Evolutionary conservation across 2,888 invertebrate genomes (phyloP), one percentile per base, ranked within the genome.

Genomic region (Xestia xanthographa): DNA sequence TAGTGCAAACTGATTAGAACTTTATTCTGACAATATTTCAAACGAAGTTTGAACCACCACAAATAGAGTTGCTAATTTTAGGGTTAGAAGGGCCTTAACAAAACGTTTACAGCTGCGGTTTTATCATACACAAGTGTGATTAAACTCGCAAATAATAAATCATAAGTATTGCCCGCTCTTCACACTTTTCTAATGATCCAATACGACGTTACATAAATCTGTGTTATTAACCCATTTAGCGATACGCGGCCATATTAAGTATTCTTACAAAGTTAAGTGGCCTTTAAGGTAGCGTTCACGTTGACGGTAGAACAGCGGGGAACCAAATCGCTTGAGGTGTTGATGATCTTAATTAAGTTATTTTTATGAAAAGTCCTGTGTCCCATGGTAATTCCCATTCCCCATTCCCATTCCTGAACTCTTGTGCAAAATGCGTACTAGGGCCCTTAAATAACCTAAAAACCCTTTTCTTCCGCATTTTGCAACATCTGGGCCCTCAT

Each of bases 201-300:
- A 72, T 68, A 68, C 34, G 53, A 60, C n/a, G 69, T 73, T 63
- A 70, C 62, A 82, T 82, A 79, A 83, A 82, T 83, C 69, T 81
- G 79, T 79, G 67, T 67, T 83, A 67, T 82, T 72, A 81, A 83
- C 69, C 79, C 66, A 81, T 72, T 79, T 66, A 63, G 69, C 58
- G 22, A 62, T 69, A 72, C n/a, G 41, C 68, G 34, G 48, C 72
- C 58, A 68, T 69, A 68, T 56, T 69, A 48, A 56, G n/a, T 78
- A 66, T 72, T 83, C 72, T 67, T 72, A 56, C n/a, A 63, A 48
- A 73, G 66, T 70, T 83, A 66, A 66, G 34, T 78, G 65, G 65
- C 48, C 29, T 67, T 4, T 56, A 62, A 38, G 20, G 38, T 26
- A 20, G 34, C 11, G 41, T 14, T 2, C 68, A 66, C 22, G 1